Percentiles rank a stretch among this genome's conserved stretches.
These are phyloP conservation scores for Pelusios castaneus DNA, from an alignment of 2,113 vertebrate genomes.

Conservation along the genomic window DNA sequence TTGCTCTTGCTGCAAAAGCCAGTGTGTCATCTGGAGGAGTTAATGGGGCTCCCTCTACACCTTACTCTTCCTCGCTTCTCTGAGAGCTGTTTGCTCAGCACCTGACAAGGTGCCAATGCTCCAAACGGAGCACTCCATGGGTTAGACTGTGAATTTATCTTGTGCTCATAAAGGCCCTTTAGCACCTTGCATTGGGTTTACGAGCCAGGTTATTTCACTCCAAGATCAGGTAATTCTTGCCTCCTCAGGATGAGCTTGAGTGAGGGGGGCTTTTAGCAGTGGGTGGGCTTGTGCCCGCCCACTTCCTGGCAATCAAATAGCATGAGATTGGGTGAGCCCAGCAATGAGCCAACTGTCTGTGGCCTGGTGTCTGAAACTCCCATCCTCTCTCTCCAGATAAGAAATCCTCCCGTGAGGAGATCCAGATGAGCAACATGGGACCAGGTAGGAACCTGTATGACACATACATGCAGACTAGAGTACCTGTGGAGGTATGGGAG, in stretches of 20 bases:
- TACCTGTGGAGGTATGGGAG: neutral
- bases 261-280: too few relatives aligned
- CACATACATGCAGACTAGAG: neutral
- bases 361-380: slow-evolving; percentile 43
- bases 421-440: slow-evolving; percentile 94
- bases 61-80: neutral
- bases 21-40: neutral
- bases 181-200: neutral
- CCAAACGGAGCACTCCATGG: neutral
- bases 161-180: accelerated
- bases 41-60: neutral
- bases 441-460: slow-evolving; percentile 80
- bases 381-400: slow-evolving; percentile 77
- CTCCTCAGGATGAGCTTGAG: neutral
- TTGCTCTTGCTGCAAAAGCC: neutral
- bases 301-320: too few relatives aligned
- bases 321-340: neutral
- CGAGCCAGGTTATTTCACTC: neutral
- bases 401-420: slow-evolving; percentile 91
- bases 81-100: neutral
- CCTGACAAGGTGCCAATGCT: too few relatives aligned
- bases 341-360: neutral
- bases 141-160: neutral
- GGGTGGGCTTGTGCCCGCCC: too few relatives aligned
- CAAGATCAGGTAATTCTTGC: neutral